Evolutionary conservation across 1,140 invertebrate genomes (phyloP).

Genomic region (Aleiodes sp.): DNA sequence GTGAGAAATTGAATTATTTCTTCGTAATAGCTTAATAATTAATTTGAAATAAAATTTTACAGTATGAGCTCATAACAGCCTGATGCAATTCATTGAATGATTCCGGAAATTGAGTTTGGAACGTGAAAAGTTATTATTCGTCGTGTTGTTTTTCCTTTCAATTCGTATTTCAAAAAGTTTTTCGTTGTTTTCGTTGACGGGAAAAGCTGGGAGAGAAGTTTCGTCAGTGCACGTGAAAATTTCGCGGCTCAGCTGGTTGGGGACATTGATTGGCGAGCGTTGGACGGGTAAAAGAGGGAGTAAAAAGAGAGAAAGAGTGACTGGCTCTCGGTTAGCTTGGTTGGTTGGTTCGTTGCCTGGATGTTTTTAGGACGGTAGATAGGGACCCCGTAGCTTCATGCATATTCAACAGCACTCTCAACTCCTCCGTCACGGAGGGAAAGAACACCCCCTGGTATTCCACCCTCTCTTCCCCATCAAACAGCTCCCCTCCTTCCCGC

Average conservation of each 20-base stretch:
- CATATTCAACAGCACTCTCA: constrained; percentile 68
- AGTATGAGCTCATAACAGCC: too few relatives aligned
- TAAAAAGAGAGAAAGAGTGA: constrained; percentile 4
- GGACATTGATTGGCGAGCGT: constrained; percentile 64
- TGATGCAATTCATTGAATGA: too few relatives aligned
- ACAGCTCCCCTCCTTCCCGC: constrained; percentile 27
- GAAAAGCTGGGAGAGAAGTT: not conserved
- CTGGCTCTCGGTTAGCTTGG: constrained; percentile 28
- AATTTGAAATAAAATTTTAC: too few relatives aligned
- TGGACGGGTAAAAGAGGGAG: constrained; percentile 26
- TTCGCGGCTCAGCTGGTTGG: constrained; percentile 36
- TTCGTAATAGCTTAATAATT: not conserved
- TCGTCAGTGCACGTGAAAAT: constrained; percentile 21
- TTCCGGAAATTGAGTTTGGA: too few relatives aligned
- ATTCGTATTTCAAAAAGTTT: too few relatives aligned
- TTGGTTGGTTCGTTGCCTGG: constrained; percentile 45
- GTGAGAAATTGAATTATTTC: not conserved
- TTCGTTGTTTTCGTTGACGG: not conserved
- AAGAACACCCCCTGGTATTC: constrained; percentile 59
- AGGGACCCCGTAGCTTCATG: constrained; percentile 61
- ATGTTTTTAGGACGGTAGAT: constrained; percentile 67
- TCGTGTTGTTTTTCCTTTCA: too few relatives aligned
- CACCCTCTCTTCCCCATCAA: constrained; percentile 30
- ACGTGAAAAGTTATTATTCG: too few relatives aligned
- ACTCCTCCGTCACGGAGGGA: constrained; percentile 68